phyloP scores from a whole-genome alignment of 2,888 invertebrate species.

The Agrochola lychnidis region DNA sequence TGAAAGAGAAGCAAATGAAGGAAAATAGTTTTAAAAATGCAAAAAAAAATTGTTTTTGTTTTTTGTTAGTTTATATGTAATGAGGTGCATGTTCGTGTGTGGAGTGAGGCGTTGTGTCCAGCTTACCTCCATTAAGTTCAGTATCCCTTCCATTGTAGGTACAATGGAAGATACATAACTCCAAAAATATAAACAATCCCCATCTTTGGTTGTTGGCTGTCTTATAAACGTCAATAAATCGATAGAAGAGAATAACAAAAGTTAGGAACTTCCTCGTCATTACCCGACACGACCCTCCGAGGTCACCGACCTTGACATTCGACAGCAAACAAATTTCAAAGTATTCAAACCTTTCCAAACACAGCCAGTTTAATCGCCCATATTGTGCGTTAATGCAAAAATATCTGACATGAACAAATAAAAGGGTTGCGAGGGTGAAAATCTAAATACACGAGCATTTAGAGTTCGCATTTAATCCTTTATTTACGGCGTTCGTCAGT shows the following conservation, averaged over 20 bases:
- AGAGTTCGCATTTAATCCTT: slow-evolving; percentile 81
- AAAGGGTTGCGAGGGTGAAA: slow-evolving; percentile 77
- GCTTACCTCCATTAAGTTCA: neutral
- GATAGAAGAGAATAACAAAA: slow-evolving; percentile 57
- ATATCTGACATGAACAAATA: slow-evolving; percentile 78
- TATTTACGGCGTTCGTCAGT: slow-evolving; percentile 83
- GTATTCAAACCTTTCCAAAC: slow-evolving; percentile 67
- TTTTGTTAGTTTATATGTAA: too few species aligned
- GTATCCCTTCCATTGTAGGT: neutral
- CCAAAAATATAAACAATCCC: neutral
- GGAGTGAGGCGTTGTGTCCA: too few species aligned
- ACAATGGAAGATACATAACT: neutral
- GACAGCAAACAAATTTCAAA: slow-evolving; percentile 69
- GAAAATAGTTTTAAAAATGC: too few species aligned
- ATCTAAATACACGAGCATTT: slow-evolving; percentile 85
- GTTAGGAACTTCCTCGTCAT: slow-evolving; percentile 63
- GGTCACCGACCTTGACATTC: slow-evolving; percentile 80
- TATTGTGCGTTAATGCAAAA: slow-evolving; percentile 79
- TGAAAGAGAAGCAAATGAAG: too few species aligned
- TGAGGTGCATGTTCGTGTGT: too few species aligned
- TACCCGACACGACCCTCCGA: slow-evolving; percentile 65
- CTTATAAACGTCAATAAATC: slow-evolving; percentile 44
- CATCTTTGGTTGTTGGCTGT: neutral
- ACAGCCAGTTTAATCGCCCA: slow-evolving; percentile 73
- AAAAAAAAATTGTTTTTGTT: too few species aligned